These are phyloP conservation scores for Patagioenas fasciata DNA, from an alignment of 2,113 vertebrate species.

Conservation along the genomic window DNA sequence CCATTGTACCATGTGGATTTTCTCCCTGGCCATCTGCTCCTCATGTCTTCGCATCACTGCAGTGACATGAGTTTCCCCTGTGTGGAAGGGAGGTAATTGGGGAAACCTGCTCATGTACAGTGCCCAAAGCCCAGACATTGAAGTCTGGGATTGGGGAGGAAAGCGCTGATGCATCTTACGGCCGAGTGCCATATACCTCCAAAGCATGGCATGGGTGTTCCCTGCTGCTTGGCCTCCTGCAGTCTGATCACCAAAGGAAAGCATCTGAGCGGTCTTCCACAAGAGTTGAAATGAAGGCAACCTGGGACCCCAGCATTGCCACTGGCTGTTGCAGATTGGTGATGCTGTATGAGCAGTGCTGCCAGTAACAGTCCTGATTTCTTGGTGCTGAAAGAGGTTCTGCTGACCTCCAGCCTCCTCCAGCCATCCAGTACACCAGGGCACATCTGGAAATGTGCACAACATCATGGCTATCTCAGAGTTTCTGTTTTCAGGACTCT, in stretches of 20 bases:
- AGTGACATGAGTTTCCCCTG: fast-evolving
- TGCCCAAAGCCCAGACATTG: not conserved
- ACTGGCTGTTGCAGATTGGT: not conserved
- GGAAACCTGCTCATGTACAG: not conserved
- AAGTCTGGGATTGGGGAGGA: fast-evolving
- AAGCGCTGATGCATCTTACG: not conserved
- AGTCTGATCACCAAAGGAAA: not conserved
- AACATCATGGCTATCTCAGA: fast-evolving
- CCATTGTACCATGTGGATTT: not conserved
- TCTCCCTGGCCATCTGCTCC: not conserved
- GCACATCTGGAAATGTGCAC: not conserved
- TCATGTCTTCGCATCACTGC: not conserved
- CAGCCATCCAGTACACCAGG: fast-evolving
- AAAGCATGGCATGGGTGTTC: not conserved
- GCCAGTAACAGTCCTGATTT: not conserved
- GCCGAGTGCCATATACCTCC: not conserved
- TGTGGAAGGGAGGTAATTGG: not conserved
- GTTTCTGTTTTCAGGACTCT: not conserved
- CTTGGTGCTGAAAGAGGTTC: not conserved
- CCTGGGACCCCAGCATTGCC: not conserved
- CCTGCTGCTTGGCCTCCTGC: not conserved
- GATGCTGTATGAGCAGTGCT: not conserved
- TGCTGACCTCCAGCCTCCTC: not conserved
- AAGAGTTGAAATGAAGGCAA: not conserved
- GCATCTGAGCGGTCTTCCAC: too few relatives aligned